Evolutionary conservation across 2,113 vertebrate species (phyloP).

Genomic region (Cyanistes caeruleus): DNA sequence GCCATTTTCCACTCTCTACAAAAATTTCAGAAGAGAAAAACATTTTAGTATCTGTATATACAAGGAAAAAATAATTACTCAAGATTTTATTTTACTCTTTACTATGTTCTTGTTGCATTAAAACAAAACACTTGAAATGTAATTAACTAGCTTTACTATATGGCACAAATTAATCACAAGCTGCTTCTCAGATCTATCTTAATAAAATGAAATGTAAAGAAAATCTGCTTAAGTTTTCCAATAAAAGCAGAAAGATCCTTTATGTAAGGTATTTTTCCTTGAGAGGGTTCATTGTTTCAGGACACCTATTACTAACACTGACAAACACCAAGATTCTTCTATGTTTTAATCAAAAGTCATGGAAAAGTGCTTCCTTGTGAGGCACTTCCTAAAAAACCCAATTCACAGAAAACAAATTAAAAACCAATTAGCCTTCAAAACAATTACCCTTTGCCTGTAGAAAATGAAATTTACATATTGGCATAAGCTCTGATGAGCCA

Average conservation of each 20-base stretch:
- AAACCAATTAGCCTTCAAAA: not conserved
- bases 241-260: not conserved
- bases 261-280: not conserved
- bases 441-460: not conserved
- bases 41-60: not conserved
- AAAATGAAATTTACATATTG: not conserved
- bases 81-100: not conserved
- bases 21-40: constrained; percentile 49
- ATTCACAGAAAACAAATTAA: not conserved
- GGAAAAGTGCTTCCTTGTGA: not conserved
- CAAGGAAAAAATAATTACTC: not conserved
- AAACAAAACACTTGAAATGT: not conserved
- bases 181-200: not conserved
- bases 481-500: not conserved
- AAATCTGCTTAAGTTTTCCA: not conserved
- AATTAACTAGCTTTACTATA: not conserved
- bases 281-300: not conserved
- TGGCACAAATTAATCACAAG: not conserved
- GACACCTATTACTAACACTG: not conserved
- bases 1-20: constrained; percentile 94
- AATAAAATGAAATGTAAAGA: not conserved
- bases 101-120: not conserved
- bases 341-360: not conserved
- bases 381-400: not conserved
- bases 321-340: not conserved